These are phyloP conservation scores for Diceros bicornis DNA, from an alignment of 2,797 vertebrate genomes.

Conservation along the genomic window DNA sequence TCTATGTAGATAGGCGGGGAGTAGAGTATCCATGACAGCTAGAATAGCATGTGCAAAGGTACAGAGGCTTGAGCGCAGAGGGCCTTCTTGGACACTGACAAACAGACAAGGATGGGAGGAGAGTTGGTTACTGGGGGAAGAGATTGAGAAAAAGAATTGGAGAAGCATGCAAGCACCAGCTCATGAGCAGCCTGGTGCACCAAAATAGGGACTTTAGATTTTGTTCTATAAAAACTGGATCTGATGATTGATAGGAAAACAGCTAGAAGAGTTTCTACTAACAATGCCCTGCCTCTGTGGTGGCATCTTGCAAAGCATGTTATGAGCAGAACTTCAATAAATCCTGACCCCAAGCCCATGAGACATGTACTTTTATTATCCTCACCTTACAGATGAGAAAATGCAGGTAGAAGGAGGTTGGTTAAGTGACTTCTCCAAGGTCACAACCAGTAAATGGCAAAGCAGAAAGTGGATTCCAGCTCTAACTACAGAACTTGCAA, in stretches of 20 bases:
- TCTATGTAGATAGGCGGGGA: too few species aligned
- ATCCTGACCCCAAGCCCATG: background rate
- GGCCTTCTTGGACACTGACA: background rate
- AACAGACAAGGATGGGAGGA: background rate
- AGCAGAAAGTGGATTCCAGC: background rate
- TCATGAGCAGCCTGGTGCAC: background rate
- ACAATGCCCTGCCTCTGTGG: background rate
- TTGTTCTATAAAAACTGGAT: background rate
- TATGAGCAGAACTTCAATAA: background rate
- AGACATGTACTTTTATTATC: background rate
- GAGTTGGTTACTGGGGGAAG: background rate
- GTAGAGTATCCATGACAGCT: background rate
- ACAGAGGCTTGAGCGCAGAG: background rate
- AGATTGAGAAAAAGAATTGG: background rate
- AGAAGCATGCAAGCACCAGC: background rate
- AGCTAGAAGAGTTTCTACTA: background rate
- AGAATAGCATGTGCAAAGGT: background rate
- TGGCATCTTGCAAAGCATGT: rapidly evolving
- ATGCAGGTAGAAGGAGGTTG: background rate
- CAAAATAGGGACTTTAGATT: background rate
- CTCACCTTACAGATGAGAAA: background rate
- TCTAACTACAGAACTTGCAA: background rate
- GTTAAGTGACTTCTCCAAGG: background rate
- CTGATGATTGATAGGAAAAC: background rate
- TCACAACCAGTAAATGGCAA: background rate